Conservation (phyloP, 2,888 invertebrate genomes). For the Strigamia maritima region DNA sequence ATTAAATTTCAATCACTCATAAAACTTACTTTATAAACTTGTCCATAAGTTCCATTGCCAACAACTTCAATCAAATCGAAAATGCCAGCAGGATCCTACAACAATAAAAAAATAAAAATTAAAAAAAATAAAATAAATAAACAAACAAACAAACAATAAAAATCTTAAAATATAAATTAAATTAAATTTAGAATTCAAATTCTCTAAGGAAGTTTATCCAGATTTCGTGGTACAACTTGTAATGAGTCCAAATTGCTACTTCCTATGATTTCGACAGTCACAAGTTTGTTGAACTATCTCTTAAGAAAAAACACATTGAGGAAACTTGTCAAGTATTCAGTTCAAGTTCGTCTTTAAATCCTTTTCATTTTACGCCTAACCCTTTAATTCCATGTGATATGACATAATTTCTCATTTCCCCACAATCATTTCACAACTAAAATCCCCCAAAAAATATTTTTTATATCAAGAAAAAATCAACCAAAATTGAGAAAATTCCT, state of each 20-base stretch:
- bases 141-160: conserved; percentile 33
- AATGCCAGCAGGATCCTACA: conserved; percentile 97
- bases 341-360: conserved; percentile 17
- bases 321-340: background rate
- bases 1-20: background rate
- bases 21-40: conserved; percentile 89
- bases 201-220: background rate
- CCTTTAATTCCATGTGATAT: background rate
- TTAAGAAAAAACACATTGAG: background rate
- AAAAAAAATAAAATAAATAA: too few relatives aligned
- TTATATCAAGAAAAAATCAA: too few relatives aligned
- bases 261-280: conserved; percentile 24
- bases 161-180: background rate
- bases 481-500: too few relatives aligned
- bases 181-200: background rate
- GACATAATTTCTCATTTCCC: background rate
- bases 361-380: background rate
- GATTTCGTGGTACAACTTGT: conserved; percentile 5
- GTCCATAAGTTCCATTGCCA: conserved; percentile 99
- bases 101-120: background rate
- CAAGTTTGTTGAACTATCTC: conserved; percentile 26
- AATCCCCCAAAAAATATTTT: too few relatives aligned
- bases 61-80: conserved; percentile 99
- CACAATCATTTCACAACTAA: background rate
- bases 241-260: conserved; percentile 21